Evolutionary conservation across 2,888 invertebrate genomes (phyloP).

Genomic region (Incurvaria masculella): DNA sequence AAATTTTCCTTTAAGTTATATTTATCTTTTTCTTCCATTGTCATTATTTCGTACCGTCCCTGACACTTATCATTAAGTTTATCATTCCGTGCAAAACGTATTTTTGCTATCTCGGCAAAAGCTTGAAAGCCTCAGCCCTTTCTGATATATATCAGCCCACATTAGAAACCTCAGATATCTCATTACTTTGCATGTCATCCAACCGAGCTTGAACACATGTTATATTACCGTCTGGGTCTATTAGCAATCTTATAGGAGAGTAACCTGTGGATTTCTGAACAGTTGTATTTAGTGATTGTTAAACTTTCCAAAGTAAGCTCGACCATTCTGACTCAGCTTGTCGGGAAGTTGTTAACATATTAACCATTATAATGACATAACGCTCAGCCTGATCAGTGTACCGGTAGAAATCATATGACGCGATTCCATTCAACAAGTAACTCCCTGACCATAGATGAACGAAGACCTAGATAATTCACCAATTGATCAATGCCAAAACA

Average conservation of each 20-base stretch:
- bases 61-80: slow-evolving; percentile 10
- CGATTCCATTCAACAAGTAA: too few relatives aligned
- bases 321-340: not conserved
- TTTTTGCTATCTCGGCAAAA: not conserved
- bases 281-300: not conserved
- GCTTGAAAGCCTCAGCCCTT: not conserved
- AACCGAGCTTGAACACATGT: not conserved
- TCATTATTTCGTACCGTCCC: not conserved
- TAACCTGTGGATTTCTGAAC: not conserved
- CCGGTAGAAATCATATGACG: too few relatives aligned
- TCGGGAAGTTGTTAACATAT: not conserved
- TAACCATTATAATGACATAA: not conserved
- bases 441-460: too few relatives aligned
- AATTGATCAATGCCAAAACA: too few relatives aligned
- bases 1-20: not conserved
- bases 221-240: not conserved
- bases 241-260: not conserved
- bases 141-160: not conserved
- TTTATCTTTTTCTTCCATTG: not conserved
- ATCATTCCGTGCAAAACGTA: slow-evolving; percentile 8
- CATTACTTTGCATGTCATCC: not conserved
- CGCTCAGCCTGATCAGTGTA: too few relatives aligned
- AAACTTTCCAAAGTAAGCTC: not conserved
- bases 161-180: not conserved
- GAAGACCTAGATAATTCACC: too few relatives aligned